Evolutionary conservation across 2,888 invertebrate species (phyloP).

Genomic region (Dione juno): DNA sequence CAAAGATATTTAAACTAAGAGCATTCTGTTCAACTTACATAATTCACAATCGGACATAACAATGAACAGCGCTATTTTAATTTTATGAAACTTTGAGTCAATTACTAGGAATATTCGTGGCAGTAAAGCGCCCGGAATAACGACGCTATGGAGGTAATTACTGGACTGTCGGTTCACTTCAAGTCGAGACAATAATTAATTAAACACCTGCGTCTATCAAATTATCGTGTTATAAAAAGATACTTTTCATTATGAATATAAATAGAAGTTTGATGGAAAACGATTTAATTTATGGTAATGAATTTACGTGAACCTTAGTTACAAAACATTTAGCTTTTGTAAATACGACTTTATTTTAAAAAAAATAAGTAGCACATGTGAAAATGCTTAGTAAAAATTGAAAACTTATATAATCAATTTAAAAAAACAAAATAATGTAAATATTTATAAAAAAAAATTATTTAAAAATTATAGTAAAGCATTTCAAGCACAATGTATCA

Average conservation of each 20-base stretch:
- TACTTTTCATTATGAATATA: constrained; percentile 37
- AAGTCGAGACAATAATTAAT: constrained; percentile 59
- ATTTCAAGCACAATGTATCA: not conserved
- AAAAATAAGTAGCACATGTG: not conserved
- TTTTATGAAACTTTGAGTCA: constrained; percentile 28
- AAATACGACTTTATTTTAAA: not conserved
- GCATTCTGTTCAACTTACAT: not conserved
- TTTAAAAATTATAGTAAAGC: not conserved
- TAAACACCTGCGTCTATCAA: constrained; percentile 61
- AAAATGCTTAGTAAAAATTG: too few relatives aligned
- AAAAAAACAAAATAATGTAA: too few relatives aligned
- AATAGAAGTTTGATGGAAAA: constrained; percentile 41
- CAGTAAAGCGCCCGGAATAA: constrained; percentile 38
- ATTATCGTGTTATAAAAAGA: constrained; percentile 53
- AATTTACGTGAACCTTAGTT: not conserved
- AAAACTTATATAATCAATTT: too few relatives aligned
- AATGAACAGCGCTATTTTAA: constrained; percentile 9
- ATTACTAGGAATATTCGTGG: constrained; percentile 31
- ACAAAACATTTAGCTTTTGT: not conserved
- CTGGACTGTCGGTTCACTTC: constrained; percentile 45
- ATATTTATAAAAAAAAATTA: too few relatives aligned
- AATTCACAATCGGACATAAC: constrained; percentile 1
- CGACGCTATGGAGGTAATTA: constrained; percentile 53
- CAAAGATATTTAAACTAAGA: not conserved
- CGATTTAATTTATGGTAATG: constrained; percentile 21